Conservation (phyloP, 2,888 invertebrate species). For the Cistogaster globosa region DNA sequence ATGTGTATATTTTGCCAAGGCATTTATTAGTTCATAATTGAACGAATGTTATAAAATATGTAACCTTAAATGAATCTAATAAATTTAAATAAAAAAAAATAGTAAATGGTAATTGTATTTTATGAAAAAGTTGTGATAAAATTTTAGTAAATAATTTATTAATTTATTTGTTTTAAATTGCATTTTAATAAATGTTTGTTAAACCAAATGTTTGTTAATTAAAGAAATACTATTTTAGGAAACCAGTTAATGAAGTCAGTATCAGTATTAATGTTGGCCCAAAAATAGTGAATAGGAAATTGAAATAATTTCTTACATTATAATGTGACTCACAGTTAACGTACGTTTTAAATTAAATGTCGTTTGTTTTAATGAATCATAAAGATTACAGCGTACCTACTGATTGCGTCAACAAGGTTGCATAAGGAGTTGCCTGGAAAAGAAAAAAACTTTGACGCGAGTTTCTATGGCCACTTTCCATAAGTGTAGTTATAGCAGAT, state of each 20-base stretch:
- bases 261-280: background rate
- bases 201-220: background rate
- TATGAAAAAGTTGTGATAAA: background rate
- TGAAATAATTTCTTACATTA: too few species aligned
- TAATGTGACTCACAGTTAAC: too few species aligned
- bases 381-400: too few species aligned
- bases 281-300: background rate
- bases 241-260: too few species aligned
- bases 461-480: too few species aligned
- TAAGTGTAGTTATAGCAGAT: background rate
- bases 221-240: background rate
- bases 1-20: background rate
- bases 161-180: background rate
- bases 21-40: slow-evolving; percentile 41
- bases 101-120: background rate
- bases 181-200: background rate
- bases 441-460: too few species aligned
- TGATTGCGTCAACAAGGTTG: too few species aligned
- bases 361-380: too few species aligned
- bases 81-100: background rate
- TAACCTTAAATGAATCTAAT: slow-evolving; percentile 4
- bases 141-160: too few species aligned
- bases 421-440: too few species aligned
- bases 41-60: slow-evolving; percentile 4
- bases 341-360: too few species aligned